Conservation (phyloP, 2,797 vertebrate genomes). For the Catharus ustulatus region DNA sequence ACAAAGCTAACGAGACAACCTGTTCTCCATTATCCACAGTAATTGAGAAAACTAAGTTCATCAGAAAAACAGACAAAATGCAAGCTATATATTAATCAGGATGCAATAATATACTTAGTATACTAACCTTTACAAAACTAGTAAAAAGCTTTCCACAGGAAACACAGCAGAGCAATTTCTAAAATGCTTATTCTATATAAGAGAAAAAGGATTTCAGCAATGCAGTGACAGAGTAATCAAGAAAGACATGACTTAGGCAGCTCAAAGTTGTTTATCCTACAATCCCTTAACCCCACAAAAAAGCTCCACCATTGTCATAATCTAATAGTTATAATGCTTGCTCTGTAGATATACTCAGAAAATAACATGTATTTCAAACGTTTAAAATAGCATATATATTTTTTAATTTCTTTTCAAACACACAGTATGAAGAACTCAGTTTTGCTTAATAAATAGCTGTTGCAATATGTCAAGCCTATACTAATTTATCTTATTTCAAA, state of each 20-base stretch:
- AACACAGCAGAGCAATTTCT: neutral
- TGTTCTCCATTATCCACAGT: neutral
- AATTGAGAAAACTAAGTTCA: neutral
- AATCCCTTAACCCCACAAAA: neutral
- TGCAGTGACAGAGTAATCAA: neutral
- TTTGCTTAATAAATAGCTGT: neutral
- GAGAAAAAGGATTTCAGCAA: neutral
- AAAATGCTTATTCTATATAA: neutral
- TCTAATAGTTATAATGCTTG: neutral
- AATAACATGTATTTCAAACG: neutral
- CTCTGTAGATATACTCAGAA: neutral
- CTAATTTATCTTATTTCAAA: neutral
- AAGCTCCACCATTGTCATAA: neutral
- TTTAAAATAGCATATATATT: neutral
- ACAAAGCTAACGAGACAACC: neutral
- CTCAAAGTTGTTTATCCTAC: neutral
- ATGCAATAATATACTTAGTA: neutral
- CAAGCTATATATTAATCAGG: neutral
- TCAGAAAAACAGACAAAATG: neutral
- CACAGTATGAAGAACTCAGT: neutral
- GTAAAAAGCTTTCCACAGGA: neutral
- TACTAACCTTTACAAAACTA: neutral
- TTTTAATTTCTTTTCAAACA: neutral
- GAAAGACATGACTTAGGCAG: neutral
- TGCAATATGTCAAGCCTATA: neutral